Evolutionary conservation across 2,888 invertebrate genomes (phyloP).

Genomic region (Drosophila flavopinicola): DNA sequence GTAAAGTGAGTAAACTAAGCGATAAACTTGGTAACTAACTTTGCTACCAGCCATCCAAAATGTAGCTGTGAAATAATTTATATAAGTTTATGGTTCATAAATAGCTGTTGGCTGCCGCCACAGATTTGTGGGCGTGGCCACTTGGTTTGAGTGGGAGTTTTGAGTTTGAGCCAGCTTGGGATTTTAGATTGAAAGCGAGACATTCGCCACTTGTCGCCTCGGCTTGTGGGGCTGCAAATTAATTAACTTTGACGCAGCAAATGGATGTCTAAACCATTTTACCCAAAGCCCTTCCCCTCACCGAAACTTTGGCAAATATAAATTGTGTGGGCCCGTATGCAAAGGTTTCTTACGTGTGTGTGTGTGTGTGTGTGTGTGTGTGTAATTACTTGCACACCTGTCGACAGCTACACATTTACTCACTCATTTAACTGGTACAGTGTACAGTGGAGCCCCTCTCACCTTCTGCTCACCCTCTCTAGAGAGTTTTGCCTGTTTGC

Average conservation of each 20-base stretch:
- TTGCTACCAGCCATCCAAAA: neutral
- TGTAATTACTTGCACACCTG: slow-evolving; percentile 79
- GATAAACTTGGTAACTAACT: neutral
- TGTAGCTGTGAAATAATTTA: slow-evolving; percentile 9
- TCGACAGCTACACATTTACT: slow-evolving; percentile 79
- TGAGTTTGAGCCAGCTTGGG: neutral
- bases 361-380: slow-evolving; percentile 53
- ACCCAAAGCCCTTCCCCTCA: slow-evolving; percentile 32
- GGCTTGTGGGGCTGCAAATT: slow-evolving; percentile 64
- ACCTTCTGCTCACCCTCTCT: neutral
- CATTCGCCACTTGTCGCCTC: slow-evolving; percentile 52
- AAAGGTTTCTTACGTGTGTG: slow-evolving; percentile 53
- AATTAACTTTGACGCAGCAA: slow-evolving; percentile 77
- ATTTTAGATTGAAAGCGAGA: slow-evolving; percentile 51
- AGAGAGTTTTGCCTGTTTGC: slow-evolving; percentile 21
- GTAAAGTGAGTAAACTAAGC: neutral
- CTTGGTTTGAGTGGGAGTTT: neutral
- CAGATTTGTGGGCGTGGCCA: slow-evolving; percentile 48
- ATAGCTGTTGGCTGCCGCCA: slow-evolving; percentile 23
- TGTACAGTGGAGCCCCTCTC: neutral
- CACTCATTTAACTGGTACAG: slow-evolving; percentile 71
- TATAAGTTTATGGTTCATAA: slow-evolving; percentile 30
- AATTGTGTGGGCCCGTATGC: slow-evolving; percentile 72
- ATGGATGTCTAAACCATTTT: slow-evolving; percentile 76
- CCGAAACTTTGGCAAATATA: slow-evolving; percentile 76